Evolutionary conservation across 2,797 vertebrate genomes (phyloP), one percentile per base, ranked within the genome.

Genomic region (Peromyscus melanophrys): DNA sequence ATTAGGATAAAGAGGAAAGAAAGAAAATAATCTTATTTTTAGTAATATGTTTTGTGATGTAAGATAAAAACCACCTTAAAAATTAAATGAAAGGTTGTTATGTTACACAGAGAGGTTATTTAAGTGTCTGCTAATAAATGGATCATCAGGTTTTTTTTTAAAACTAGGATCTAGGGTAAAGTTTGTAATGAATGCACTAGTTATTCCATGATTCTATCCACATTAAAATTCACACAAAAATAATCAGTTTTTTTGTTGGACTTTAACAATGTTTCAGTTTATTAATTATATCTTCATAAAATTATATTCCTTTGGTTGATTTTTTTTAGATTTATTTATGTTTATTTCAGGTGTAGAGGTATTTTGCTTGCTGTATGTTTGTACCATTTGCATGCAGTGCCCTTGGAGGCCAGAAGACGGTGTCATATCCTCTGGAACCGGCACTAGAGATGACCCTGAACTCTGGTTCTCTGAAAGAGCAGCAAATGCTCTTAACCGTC

Each of bases 61-160:
- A 46, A 84, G 40, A 46, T 84, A 67, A 84, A 65, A 80, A 55
- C 65, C 16, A 82, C 34, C 82, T 83, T 85, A 16, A 93, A 88
- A 84, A 7, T 78, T 84, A 67, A 77, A 78, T 67, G 10, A 94
- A 94, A 96, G 78, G 82, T 94, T n/a, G 2, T 96, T 92, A 87
- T 40, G 13, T n/a, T 84, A 46, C 7, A 37, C 46, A 82, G 52
- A 88, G 96, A 91, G 61, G 14, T 34, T 76, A 0, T 10, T 65
- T 80, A 84, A 84, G 29, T 73, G 89, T 95, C 40, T 92, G 14
- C 77, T 89, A 55, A 23, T 94, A 84, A 37, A 37, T 96, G 63
- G 61, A 7, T 94, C 93, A 87, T 89, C 77, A 92, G 49, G 1
- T 19, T 93, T 46, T 19, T 94, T 84, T 82, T 34, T 10, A 40